These are phyloP conservation scores for Sebastes vulpes DNA, from an alignment of 2,797 vertebrate genomes.

Conservation along the genomic window DNA sequence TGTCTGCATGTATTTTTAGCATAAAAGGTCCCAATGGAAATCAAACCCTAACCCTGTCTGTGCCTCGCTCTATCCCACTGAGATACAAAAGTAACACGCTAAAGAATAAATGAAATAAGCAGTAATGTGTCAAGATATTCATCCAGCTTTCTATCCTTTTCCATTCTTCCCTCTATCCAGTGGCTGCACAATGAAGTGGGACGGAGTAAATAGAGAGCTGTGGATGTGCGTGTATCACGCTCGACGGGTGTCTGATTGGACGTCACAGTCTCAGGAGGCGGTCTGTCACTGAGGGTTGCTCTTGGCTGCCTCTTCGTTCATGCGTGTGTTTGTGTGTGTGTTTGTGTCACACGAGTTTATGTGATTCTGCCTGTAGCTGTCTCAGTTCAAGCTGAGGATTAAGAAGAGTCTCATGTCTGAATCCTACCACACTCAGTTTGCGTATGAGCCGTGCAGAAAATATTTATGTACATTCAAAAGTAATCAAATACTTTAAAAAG, in stretches of 20 bases:
- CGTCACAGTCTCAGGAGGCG: constrained; percentile 16
- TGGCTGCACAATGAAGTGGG: constrained; percentile 26
- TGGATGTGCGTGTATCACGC: neutral
- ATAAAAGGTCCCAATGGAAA: neutral
- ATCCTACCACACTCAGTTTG: neutral
- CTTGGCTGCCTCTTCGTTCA: neutral
- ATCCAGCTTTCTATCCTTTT: neutral
- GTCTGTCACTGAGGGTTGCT: constrained; percentile 11
- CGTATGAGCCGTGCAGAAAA: neutral
- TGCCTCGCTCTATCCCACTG: neutral
- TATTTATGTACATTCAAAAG: neutral
- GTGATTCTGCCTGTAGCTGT: neutral
- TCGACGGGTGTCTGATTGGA: constrained; percentile 47
- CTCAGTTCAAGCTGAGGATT: neutral
- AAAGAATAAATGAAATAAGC: neutral
- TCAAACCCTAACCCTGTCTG: neutral
- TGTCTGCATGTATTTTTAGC: constrained; percentile 10
- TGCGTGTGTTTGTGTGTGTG: neutral
- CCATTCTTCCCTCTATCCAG: neutral
- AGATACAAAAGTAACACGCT: neutral
- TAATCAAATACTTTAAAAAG: neutral
- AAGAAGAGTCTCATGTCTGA: neutral
- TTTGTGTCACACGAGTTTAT: neutral
- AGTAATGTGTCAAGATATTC: constrained; percentile 9
- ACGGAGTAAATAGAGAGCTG: constrained; percentile 11